Evolutionary conservation across 2,888 invertebrate genomes (phyloP).

Genomic region (Baccha elongata): DNA sequence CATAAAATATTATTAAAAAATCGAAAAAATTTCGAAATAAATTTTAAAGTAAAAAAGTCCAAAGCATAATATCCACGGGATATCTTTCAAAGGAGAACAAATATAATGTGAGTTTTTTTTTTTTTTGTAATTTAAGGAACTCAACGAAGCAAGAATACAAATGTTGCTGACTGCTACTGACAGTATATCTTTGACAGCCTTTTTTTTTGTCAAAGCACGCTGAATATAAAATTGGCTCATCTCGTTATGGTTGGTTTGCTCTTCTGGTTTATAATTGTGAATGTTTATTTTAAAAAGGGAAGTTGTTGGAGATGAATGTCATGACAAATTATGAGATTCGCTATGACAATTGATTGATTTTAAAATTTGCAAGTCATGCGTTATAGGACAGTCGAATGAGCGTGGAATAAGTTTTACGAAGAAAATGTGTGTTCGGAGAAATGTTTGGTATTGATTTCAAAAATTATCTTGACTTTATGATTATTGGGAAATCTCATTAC

Average conservation of each 20-base stretch:
- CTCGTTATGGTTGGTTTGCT: not conserved
- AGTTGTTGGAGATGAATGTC: not conserved
- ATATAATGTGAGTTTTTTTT: slow-evolving; percentile 3
- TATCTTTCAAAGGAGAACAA: not conserved
- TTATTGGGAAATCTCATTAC: no score
- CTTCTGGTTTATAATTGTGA: not conserved
- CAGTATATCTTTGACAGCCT: slow-evolving; percentile 6
- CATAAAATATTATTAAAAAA: not conserved
- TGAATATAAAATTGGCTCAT: slow-evolving; percentile 6
- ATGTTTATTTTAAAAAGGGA: not conserved
- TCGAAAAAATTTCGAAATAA: not conserved
- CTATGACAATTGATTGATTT: slow-evolving; percentile 64
- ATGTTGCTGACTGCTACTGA: slow-evolving; percentile 1
- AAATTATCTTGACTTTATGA: no score
- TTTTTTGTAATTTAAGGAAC: slow-evolving; percentile 11
- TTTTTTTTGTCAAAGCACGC: not conserved
- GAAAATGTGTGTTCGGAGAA: no score
- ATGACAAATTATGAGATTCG: slow-evolving; percentile 48
- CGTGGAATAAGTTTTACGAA: no score
- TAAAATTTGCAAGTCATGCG: slow-evolving; percentile 27
- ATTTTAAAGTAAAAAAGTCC: not conserved
- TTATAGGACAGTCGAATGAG: not conserved
- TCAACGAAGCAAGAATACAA: slow-evolving; percentile 21
- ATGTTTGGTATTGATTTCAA: no score
- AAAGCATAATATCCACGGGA: not conserved